A percentile compares a stretch with the other conserved stretches of the same genome.
Evolutionary conservation across 1,140 invertebrate genomes (phyloP).

Genomic region (Coptotermes formosanus): DNA sequence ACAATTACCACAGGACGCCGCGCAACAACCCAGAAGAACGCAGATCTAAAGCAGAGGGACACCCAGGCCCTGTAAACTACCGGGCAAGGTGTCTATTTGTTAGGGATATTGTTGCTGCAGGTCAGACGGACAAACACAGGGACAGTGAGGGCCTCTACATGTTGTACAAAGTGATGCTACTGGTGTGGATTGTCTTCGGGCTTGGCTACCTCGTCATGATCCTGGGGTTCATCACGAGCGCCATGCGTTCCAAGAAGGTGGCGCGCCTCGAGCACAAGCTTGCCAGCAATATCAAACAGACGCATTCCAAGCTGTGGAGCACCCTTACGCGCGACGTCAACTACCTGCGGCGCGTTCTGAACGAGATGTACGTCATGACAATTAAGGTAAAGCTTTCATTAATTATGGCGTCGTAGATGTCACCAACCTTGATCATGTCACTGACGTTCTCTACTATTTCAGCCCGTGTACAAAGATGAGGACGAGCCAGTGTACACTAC

Average conservation of each 20-base stretch:
- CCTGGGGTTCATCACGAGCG: constrained; percentile 78
- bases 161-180: constrained; percentile 70
- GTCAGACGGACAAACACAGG: constrained; percentile 6
- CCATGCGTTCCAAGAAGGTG: constrained; percentile 71
- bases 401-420: background rate
- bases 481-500: background rate
- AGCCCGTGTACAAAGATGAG: constrained; percentile 40
- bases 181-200: constrained; percentile 87
- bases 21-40: too few relatives aligned
- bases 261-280: constrained; percentile 72
- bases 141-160: constrained; percentile 59
- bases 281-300: constrained; percentile 50
- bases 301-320: constrained; percentile 73
- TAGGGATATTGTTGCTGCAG: background rate
- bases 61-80: too few relatives aligned
- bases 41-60: too few relatives aligned
- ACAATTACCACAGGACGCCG: too few relatives aligned
- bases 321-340: constrained; percentile 74
- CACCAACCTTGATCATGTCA: background rate
- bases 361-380: constrained; percentile 74
- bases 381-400: constrained; percentile 59
- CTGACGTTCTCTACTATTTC: background rate
- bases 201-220: constrained; percentile 90
- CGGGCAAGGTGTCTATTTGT: too few relatives aligned
- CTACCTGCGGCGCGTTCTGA: constrained; percentile 69